Evolutionary conservation across 2,888 invertebrate genomes (phyloP).

Genomic region (Argyresthia goedartella): DNA sequence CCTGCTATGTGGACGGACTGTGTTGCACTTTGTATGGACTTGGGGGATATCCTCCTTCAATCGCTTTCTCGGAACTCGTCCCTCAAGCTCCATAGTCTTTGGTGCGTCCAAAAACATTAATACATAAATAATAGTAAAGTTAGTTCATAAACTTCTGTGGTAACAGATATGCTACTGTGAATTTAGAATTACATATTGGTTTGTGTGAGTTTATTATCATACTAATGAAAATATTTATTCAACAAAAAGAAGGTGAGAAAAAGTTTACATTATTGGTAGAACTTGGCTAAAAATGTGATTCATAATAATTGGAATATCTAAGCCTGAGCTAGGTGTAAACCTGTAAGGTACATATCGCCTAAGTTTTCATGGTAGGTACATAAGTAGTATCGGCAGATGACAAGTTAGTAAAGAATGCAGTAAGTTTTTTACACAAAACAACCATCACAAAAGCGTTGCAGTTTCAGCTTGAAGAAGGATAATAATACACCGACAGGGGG

Average conservation of each 20-base stretch:
- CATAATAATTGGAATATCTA: neutral
- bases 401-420: no score
- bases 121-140: neutral
- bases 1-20: slow-evolving; percentile 62
- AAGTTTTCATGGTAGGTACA: no score
- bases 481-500: no score
- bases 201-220: neutral
- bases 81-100: slow-evolving; percentile 46
- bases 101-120: neutral
- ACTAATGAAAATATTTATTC: neutral
- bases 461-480: no score
- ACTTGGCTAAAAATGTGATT: neutral
- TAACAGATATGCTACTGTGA: neutral
- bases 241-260: neutral
- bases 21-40: slow-evolving; percentile 58
- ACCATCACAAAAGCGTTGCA: no score
- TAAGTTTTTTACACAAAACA: no score
- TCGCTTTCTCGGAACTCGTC: slow-evolving; percentile 35
- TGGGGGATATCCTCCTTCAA: slow-evolving; percentile 45
- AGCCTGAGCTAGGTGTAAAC: no score
- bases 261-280: neutral
- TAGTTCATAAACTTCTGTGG: neutral
- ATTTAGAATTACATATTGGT: neutral
- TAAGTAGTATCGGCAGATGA: no score
- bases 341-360: no score